Evolutionary conservation across 23 tunicate genomes (phyloP), one percentile per base, ranked within the genome.

Genomic region (Phallusia fumigata): DNA sequence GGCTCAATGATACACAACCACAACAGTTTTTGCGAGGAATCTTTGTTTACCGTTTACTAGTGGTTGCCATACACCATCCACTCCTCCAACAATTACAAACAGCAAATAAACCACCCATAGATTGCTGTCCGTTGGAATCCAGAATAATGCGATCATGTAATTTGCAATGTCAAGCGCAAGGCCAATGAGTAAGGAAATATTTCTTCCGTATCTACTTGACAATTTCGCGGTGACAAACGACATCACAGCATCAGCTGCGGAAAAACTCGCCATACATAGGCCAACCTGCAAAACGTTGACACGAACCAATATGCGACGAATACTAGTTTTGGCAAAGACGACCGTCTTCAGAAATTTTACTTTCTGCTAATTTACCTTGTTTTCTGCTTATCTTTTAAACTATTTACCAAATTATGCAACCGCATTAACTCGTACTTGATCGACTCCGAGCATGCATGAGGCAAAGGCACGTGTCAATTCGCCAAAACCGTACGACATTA

Each of bases 381-480:
- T n/a, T n/a, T n/a, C n/a, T n/a, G n/a, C n/a, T n/a, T n/a, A n/a
- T n/a, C 47, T 10, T 40, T 5, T 40, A 40, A 10, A 10, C 10
- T 10, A 40, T 5, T 10, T 40, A 58, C 15, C 69, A 58, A 21
- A 58, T 58, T 58, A 6, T 13, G 16, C 69, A 21, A 3, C 13
- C 3, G 69, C 69, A 58, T 58, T 6, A 24, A 21, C 69, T 21
- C 26, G 11, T 58, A 58, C 95, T 79, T 86, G 79, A 36, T 76
- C 84, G 65, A 85, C 89, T 19, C 95, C 95, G 19, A 80, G 79
- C 84, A 86, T 76, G 73, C 95, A 90, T 45, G 95, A 90, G 3
- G 52, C 86, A 50, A 50, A 90, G 19, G 95, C 86, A 76, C 95
- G 76, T 19, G 95, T 49, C 53, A 90, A 8, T 51, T 90, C 95